phyloP scores from a whole-genome alignment of 2,113 vertebrate genomes.

The Ranitomeya variabilis region DNA sequence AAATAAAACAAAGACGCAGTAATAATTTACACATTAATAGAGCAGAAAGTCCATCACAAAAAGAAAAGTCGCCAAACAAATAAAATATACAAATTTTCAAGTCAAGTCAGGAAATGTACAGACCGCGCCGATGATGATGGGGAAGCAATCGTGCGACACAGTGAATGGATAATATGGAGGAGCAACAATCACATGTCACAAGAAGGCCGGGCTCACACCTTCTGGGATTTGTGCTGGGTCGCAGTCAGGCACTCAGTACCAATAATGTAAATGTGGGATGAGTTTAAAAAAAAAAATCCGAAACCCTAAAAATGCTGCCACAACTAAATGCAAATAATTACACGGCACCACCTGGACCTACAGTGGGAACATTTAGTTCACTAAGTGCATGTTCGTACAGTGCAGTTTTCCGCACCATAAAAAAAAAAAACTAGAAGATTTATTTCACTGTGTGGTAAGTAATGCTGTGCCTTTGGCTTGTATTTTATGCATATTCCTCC shows the following conservation, averaged over 20 bases:
- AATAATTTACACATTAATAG: neutral
- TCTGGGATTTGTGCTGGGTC: neutral
- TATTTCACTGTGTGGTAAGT: too few species aligned
- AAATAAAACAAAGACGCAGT: neutral
- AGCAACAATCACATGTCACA: neutral
- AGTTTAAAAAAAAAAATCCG: neutral
- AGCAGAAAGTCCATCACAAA: neutral
- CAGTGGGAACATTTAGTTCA: neutral
- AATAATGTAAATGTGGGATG: too few species aligned
- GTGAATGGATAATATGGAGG: neutral
- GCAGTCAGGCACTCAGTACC: too few species aligned
- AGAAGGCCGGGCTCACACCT: too few species aligned
- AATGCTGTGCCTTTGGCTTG: too few species aligned
- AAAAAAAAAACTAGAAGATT: too few species aligned
- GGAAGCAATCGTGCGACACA: neutral
- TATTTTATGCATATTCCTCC: too few species aligned
- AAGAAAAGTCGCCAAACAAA: neutral
- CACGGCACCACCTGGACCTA: neutral
- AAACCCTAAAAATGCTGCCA: neutral
- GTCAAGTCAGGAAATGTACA: slow-evolving; percentile 40
- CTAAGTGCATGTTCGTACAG: too few species aligned
- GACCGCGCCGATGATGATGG: neutral
- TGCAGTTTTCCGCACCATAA: too few species aligned
- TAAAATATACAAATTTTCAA: slow-evolving; percentile 14
- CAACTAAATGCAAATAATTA: neutral